A percentile compares a stretch with the other conserved stretches of the same genome.
phyloP scores from a whole-genome alignment of 2,797 vertebrate species.

The Siniperca scherzeri region DNA sequence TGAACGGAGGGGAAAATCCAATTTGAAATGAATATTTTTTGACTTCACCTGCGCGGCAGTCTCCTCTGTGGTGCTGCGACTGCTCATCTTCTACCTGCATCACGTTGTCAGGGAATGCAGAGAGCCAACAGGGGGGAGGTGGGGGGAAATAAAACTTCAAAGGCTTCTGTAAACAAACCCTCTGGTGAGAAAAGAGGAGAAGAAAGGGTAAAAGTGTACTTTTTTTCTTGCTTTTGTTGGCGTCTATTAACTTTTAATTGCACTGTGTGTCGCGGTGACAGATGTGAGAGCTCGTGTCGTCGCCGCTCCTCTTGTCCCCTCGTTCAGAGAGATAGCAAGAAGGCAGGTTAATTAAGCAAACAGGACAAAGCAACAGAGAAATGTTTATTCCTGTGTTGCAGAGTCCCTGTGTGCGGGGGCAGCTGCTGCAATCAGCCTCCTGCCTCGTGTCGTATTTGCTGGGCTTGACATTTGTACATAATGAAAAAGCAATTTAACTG shows the following conservation, averaged over 20 bases:
- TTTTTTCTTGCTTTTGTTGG: slow-evolving; percentile 69
- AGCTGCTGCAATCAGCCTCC: slow-evolving; percentile 60
- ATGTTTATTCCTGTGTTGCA: slow-evolving; percentile 60
- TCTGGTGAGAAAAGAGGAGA: slow-evolving; percentile 70
- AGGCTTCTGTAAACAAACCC: slow-evolving; percentile 82
- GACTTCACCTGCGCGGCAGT: slow-evolving; percentile 66
- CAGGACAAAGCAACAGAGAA: slow-evolving; percentile 57
- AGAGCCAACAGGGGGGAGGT: slow-evolving; percentile 30
- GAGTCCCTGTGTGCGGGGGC: slow-evolving; percentile 39
- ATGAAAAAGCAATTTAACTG: slow-evolving; percentile 58
- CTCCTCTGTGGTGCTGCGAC: slow-evolving; percentile 54
- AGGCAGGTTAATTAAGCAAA: slow-evolving; percentile 72
- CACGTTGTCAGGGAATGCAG: slow-evolving; percentile 69
- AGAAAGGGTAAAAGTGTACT: slow-evolving; percentile 64
- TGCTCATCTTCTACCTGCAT: slow-evolving; percentile 67
- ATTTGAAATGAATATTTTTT: slow-evolving; percentile 79
- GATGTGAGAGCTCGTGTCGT: slow-evolving; percentile 69
- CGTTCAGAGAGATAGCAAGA: slow-evolving; percentile 58
- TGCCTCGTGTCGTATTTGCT: slow-evolving; percentile 46
- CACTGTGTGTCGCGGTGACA: slow-evolving; percentile 71
- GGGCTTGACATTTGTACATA: slow-evolving; percentile 58
- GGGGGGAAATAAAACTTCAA: slow-evolving; percentile 72
- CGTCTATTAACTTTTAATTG: slow-evolving; percentile 85
- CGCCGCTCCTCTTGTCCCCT: slow-evolving; percentile 49
- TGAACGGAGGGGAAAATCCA: slow-evolving; percentile 66